A percentile compares a stretch with the other conserved stretches of the same genome.
Evolutionary conservation across 2,113 vertebrate genomes (phyloP).

Genomic region (Hemiprocne comata): DNA sequence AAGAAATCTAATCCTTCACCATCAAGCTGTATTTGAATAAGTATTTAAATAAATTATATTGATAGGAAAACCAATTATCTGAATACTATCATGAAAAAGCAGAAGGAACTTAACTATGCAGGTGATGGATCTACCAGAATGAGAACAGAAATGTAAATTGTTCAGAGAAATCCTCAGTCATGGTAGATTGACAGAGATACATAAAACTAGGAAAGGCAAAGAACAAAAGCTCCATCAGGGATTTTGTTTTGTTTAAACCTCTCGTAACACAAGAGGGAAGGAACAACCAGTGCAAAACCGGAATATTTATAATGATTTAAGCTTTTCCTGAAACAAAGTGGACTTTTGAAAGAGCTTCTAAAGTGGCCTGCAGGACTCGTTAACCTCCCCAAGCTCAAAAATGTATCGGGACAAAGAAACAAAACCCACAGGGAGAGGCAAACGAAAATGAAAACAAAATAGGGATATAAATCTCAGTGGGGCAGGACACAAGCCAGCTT

Average conservation of each 20-base stretch:
- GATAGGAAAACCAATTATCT: neutral
- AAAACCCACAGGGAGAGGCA: neutral
- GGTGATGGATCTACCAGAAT: neutral
- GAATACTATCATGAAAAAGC: neutral
- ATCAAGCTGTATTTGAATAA: constrained; percentile 9
- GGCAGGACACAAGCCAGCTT: neutral
- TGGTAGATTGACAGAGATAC: neutral
- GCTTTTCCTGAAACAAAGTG: neutral
- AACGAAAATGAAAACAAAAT: neutral
- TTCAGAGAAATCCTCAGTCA: neutral
- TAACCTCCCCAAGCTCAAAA: neutral
- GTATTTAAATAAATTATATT: constrained; percentile 19
- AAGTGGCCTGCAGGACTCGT: neutral
- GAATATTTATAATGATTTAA: neutral
- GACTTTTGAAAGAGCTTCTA: neutral
- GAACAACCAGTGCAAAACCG: neutral
- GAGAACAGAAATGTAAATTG: neutral
- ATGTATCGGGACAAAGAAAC: neutral
- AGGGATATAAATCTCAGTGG: neutral
- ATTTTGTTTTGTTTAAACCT: neutral
- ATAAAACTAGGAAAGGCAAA: neutral
- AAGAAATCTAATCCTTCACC: constrained; percentile 23
- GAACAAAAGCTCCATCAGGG: neutral
- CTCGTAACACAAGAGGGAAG: neutral
- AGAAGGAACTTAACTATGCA: neutral